Evolutionary conservation across 2,797 vertebrate genomes (phyloP), one percentile per base, ranked within the genome.

Genomic region (Oreochromis grahami): DNA sequence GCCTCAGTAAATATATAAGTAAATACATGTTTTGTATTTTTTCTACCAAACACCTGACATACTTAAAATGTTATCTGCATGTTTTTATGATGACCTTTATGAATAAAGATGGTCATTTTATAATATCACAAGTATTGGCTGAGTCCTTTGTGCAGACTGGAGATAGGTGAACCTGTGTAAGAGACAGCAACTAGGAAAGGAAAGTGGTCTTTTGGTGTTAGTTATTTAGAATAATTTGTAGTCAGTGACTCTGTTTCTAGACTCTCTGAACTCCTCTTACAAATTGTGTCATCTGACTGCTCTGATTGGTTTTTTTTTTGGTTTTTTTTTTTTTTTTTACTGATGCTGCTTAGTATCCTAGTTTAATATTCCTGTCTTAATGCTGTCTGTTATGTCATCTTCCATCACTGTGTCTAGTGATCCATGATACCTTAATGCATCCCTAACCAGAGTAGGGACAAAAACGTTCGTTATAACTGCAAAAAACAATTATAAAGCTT

Each of bases 181-280:
- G 85, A 91, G 77, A 79, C 72, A 79, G 87, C 86, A 85, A 88
- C 88, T 80, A 91, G 38, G 26, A 74, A 77, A 32, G 76, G 55
- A 84, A 84, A 88, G 21, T 7, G 68, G 50, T 81, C 72, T n/a
- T 65, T 36, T 85, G 79, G 56, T 53, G 78, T 82, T 65, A 83
- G 65, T 87, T 43, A 80, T 38, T 82, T 78, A 56, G 17, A 55
- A 19, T 60, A 24, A 38, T 56, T 81, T 87, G 79, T 29, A 74
- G 7, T 65, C 26, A 76, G 51, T 70, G 83, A 65, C 51, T 12
- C 36, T 1, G 19, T 41, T 65, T 65, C 60, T 14, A 13, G 36
- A 41, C n/a, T 65, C 36, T 13, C 11, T 21, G 7, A 38, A 21
- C 19, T 4, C 12, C n/a, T 65, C 34, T 36, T 65, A 65, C 11